phyloP scores from a whole-genome alignment of 35 echinoderm and acorn worm genomes.

The Amphiura filiformis region DNA sequence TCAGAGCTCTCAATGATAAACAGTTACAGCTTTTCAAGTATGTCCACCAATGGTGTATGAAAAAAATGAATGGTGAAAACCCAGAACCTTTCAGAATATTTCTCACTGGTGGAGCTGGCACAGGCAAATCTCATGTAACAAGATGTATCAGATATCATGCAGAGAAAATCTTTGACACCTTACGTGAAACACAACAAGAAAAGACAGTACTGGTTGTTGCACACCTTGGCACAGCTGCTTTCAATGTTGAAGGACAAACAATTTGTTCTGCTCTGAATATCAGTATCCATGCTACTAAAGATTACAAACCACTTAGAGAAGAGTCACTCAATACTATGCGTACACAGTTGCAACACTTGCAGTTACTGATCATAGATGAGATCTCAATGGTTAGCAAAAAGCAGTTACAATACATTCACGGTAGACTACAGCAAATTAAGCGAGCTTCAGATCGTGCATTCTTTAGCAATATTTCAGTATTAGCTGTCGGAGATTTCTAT shows the following conservation, averaged over 20 bases:
- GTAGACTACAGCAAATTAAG: constrained; percentile 47
- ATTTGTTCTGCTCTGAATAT: constrained; percentile 75
- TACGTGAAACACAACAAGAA: constrained; percentile 3
- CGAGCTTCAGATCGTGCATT: neutral
- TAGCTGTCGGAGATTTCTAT: constrained; percentile 60
- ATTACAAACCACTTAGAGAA: constrained; percentile 50
- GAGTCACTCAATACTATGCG: constrained; percentile 47
- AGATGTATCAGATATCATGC: constrained; percentile 35
- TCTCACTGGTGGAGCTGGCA: constrained; percentile 40
- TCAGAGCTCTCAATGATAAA: constrained; percentile 17
- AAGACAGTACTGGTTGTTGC: constrained; percentile 60
- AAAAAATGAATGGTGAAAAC: constrained; percentile 15
- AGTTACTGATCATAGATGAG: constrained; percentile 69
- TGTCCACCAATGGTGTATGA: neutral
- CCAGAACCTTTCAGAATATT: constrained; percentile 44
- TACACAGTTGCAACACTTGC: constrained; percentile 31
- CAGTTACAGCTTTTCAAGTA: constrained; percentile 38
- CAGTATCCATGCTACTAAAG: constrained; percentile 25
- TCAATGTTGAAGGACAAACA: too few species aligned
- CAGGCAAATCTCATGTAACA: constrained; percentile 39
- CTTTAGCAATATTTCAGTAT: constrained; percentile 51
- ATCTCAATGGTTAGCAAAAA: constrained; percentile 63
- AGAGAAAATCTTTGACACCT: neutral
- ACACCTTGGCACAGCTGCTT: too few species aligned
- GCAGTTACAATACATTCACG: constrained; percentile 36